Evolutionary conservation across 2,113 vertebrate genomes (phyloP).

Genomic region (Diadophis punctatus): DNA sequence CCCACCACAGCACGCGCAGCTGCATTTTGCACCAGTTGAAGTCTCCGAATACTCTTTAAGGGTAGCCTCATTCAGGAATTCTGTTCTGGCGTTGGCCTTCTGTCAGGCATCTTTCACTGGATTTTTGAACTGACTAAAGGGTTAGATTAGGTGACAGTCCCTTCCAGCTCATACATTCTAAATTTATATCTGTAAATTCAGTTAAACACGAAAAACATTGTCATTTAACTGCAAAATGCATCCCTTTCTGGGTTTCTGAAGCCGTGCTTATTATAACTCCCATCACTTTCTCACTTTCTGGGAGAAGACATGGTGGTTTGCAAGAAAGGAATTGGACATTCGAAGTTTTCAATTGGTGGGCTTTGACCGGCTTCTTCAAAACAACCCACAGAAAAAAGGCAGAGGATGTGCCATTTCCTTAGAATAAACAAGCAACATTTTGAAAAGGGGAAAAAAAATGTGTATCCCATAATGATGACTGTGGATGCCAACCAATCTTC

Average conservation of each 20-base stretch:
- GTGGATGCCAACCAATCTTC: conserved; percentile 22
- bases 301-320: conserved; percentile 67
- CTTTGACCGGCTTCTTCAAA: conserved; percentile 57
- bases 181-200: not conserved
- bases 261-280: conserved; percentile 58
- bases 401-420: conserved; percentile 57
- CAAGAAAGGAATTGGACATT: conserved; percentile 66
- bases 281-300: conserved; percentile 69
- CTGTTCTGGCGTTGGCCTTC: not conserved
- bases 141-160: not conserved
- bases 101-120: not conserved
- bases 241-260: conserved; percentile 63
- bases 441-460: conserved; percentile 13
- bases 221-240: not conserved
- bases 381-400: conserved; percentile 60
- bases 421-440: conserved; percentile 58
- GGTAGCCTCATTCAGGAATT: not conserved
- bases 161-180: not conserved
- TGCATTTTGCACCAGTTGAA: no score
- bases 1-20: no score
- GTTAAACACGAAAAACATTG: not conserved
- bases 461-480: conserved; percentile 13
- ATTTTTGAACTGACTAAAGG: not conserved
- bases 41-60: no score
- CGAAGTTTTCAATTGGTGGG: conserved; percentile 60